phyloP scores from a whole-genome alignment of 53 echinoderm and acorn worm genomes.

The Holothuria scabra region DNA sequence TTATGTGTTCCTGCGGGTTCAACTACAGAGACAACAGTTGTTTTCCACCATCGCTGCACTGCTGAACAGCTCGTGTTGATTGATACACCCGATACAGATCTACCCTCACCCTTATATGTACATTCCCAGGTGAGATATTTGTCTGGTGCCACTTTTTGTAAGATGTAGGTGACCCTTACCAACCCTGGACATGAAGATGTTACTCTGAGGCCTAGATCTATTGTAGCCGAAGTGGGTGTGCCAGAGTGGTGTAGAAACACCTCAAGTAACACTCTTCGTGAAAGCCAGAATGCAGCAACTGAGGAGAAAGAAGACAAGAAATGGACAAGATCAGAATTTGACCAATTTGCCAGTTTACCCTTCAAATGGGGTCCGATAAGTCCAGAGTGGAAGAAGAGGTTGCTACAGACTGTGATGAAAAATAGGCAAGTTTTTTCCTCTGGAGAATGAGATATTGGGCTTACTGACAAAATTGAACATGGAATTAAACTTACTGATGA shows the following conservation, averaged over 20 bases:
- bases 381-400: conserved; percentile 48
- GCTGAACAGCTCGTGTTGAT: not conserved
- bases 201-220: not conserved
- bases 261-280: no score
- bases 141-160: conserved; percentile 17
- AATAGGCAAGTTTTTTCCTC: conserved; percentile 55
- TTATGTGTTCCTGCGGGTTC: not conserved
- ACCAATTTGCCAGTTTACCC: conserved; percentile 46
- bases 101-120: not conserved
- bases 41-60: not conserved
- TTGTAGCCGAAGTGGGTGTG: not conserved
- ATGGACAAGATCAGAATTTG: no score
- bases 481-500: conserved; percentile 64
- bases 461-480: conserved; percentile 50
- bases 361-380: conserved; percentile 67
- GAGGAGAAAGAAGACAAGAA: no score
- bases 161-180: not conserved
- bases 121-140: not conserved
- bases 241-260: no score
- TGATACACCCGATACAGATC: not conserved
- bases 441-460: conserved; percentile 68
- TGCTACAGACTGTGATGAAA: conserved; percentile 33
- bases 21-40: not conserved
- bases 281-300: no score
- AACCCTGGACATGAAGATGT: not conserved